phyloP scores from a whole-genome alignment of 2,113 vertebrate genomes.

The Garra rufa region DNA sequence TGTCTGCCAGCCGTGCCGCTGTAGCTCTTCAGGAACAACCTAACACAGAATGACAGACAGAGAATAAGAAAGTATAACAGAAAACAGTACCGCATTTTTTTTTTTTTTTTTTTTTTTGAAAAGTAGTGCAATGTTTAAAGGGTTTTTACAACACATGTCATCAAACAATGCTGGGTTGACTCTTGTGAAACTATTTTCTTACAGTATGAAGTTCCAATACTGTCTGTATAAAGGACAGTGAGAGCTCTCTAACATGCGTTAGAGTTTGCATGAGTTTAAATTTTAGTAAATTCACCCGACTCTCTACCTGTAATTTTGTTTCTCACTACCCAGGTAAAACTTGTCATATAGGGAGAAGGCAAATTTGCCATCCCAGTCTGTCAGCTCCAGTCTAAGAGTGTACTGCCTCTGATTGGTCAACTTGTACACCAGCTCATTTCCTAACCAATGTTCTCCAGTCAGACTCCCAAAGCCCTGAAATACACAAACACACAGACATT shows the following conservation, averaged over 20 bases:
- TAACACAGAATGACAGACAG: background rate
- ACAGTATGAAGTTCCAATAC: background rate
- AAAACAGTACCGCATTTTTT: too few relatives aligned
- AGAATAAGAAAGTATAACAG: background rate
- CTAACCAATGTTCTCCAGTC: slow-evolving; percentile 91
- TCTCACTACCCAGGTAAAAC: slow-evolving; percentile 93
- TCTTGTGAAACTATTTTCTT: too few relatives aligned
- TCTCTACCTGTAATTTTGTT: slow-evolving; percentile 92
- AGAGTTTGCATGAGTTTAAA: background rate
- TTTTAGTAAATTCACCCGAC: background rate
- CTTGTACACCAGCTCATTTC: slow-evolving; percentile 91
- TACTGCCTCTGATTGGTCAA: slow-evolving; percentile 90
- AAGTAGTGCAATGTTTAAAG: background rate
- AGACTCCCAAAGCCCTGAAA: slow-evolving; percentile 90
- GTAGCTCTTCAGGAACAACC: background rate
- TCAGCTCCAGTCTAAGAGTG: slow-evolving; percentile 89
- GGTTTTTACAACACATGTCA: background rate
- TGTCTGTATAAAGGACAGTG: background rate
- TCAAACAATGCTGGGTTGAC: background rate
- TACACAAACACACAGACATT: background rate
- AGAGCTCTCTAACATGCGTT: background rate
- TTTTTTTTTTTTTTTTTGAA: too few relatives aligned
- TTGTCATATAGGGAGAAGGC: slow-evolving; percentile 92
- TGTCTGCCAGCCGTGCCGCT: background rate
- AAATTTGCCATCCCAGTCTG: slow-evolving; percentile 90